These are phyloP conservation scores for Tortricodes alternella DNA, from an alignment of 2,888 invertebrate genomes.

Conservation along the genomic window DNA sequence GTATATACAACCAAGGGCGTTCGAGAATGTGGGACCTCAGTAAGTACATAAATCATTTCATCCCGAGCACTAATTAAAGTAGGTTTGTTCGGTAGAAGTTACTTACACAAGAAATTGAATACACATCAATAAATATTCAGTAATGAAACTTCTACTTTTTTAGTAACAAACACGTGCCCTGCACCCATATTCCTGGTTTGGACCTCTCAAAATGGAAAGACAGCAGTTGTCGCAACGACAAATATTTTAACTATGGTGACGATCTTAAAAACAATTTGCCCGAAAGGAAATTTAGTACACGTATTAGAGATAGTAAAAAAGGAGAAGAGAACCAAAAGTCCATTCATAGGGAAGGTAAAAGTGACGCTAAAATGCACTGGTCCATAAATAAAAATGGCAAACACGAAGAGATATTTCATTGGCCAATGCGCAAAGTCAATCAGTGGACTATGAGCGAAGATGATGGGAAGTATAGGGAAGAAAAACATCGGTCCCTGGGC, in stretches of 20 bases:
- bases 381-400: background rate
- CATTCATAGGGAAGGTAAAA: background rate
- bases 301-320: background rate
- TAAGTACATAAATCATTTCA: slow-evolving; percentile 36
- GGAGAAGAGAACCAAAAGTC: background rate
- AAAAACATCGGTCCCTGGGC: background rate
- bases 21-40: slow-evolving; percentile 52
- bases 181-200: slow-evolving; percentile 48
- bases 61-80: too few relatives aligned
- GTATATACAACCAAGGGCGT: slow-evolving; percentile 61
- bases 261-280: background rate
- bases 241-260: slow-evolving; percentile 31
- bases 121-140: too few relatives aligned
- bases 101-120: too few relatives aligned
- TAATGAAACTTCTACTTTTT: too few relatives aligned
- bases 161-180: slow-evolving; percentile 57
- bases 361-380: background rate
- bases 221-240: slow-evolving; percentile 45
- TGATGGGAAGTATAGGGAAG: background rate
- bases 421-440: too few relatives aligned
- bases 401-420: too few relatives aligned
- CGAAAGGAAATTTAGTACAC: background rate
- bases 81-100: too few relatives aligned
- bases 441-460: background rate
- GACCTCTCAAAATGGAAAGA: slow-evolving; percentile 59